Evolutionary conservation across 2,888 invertebrate genomes (phyloP).

Genomic region (Platycheirus albimanus): DNA sequence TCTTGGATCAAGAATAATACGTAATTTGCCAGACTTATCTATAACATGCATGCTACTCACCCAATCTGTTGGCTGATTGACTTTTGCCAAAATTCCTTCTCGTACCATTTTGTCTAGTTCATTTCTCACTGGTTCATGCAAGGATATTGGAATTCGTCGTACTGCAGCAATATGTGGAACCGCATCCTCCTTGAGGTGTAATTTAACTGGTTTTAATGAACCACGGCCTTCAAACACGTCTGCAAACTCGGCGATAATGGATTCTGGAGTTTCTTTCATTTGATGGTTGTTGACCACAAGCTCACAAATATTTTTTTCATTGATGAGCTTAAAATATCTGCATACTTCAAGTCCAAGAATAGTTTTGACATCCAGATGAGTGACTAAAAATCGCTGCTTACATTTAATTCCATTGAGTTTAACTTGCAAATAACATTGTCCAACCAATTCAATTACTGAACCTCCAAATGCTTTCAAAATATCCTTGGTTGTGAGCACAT

Average conservation of each 20-base stretch:
- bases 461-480: neutral
- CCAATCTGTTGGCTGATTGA: conserved; percentile 2
- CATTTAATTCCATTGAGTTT: conserved; percentile 1
- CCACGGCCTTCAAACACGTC: conserved; percentile 1
- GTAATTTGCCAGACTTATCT: neutral
- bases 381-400: conserved; percentile 2
- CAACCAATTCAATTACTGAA: conserved; percentile 4
- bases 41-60: too few species aligned
- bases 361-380: neutral
- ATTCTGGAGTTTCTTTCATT: neutral
- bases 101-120: too few species aligned
- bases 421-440: conserved; percentile 6
- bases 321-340: too few species aligned
- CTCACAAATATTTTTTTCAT: conserved; percentile 6
- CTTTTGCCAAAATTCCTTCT: neutral
- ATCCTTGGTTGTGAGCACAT: too few species aligned
- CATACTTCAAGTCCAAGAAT: too few species aligned
- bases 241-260: conserved; percentile 3
- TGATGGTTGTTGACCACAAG: neutral
- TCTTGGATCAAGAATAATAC: neutral
- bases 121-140: too few species aligned
- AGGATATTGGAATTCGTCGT: too few species aligned
- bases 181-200: neutral
- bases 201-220: conserved; percentile 3
- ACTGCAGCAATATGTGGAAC: neutral